These are phyloP conservation scores for Drosophila virilis DNA, from an alignment of 1,140 invertebrate species.

Conservation along the genomic window DNA sequence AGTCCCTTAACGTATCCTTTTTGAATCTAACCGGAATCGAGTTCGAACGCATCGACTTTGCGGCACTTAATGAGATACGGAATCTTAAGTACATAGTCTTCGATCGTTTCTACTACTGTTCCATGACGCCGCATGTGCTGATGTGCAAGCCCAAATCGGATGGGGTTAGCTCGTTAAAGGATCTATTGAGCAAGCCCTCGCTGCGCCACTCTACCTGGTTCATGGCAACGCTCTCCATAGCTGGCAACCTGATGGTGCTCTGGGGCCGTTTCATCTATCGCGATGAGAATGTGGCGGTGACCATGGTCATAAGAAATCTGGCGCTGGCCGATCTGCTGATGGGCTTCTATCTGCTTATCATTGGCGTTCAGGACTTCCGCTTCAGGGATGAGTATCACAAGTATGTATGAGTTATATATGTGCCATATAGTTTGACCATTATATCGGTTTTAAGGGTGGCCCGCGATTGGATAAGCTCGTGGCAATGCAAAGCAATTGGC, in stretches of 20 bases:
- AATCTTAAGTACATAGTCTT: slow-evolving; percentile 88
- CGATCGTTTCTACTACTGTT: slow-evolving; percentile 89
- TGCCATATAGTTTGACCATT: not conserved
- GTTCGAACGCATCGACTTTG: slow-evolving; percentile 85
- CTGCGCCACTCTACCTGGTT: slow-evolving; percentile 90
- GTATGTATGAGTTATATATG: slow-evolving; percentile 18
- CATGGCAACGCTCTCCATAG: slow-evolving; percentile 88
- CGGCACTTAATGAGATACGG: slow-evolving; percentile 85
- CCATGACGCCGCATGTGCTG: slow-evolving; percentile 87
- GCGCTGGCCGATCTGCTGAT: slow-evolving; percentile 92
- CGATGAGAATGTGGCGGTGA: slow-evolving; percentile 87
- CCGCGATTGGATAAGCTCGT: slow-evolving; percentile 89
- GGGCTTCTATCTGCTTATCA: slow-evolving; percentile 90
- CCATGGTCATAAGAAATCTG: slow-evolving; percentile 89
- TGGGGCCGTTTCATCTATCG: slow-evolving; percentile 87
- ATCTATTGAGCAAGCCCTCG: slow-evolving; percentile 88
- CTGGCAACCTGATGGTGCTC: slow-evolving; percentile 89
- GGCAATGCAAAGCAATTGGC: slow-evolving; percentile 87
- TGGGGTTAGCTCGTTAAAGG: slow-evolving; percentile 89
- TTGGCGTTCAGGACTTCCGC: slow-evolving; percentile 88
- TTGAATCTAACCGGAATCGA: slow-evolving; percentile 86
- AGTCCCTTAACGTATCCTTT: slow-evolving; percentile 71
- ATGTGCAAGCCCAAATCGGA: slow-evolving; percentile 89
- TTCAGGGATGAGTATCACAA: slow-evolving; percentile 88
- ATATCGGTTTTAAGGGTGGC: slow-evolving; percentile 84